Conservation (phyloP, 2,888 invertebrate genomes). For the Pseudanteris insignis region DNA sequence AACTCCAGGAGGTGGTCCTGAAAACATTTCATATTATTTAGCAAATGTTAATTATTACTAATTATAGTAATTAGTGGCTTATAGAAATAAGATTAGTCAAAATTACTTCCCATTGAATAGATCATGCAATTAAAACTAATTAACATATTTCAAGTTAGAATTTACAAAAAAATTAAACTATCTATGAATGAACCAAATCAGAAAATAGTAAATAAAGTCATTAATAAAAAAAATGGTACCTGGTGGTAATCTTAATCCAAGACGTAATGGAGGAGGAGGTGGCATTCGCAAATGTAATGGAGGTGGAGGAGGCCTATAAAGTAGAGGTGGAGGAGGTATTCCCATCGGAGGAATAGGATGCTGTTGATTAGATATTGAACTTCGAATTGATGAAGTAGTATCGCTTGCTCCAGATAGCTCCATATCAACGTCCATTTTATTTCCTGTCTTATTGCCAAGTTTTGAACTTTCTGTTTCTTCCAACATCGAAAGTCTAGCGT, state of each 20-base stretch:
- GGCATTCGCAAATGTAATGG: conserved; percentile 67
- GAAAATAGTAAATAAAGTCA: too few relatives aligned
- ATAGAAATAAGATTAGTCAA: too few relatives aligned
- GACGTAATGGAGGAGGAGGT: conserved; percentile 68
- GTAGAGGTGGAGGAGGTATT: conserved; percentile 69
- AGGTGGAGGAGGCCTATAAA: conserved; percentile 70
- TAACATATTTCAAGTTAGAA: too few relatives aligned
- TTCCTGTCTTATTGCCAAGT: conserved; percentile 46
- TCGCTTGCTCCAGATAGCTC: conserved; percentile 53
- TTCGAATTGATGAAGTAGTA: conserved; percentile 45
- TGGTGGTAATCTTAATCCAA: conserved; percentile 69
- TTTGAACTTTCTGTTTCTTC: conserved; percentile 56
- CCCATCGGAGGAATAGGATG: conserved; percentile 66
- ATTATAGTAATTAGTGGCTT: too few relatives aligned
- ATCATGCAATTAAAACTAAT: too few relatives aligned
- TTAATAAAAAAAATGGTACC: too few relatives aligned
- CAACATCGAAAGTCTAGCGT: conserved; percentile 67
- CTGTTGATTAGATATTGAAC: conserved; percentile 50
- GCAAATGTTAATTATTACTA: too few relatives aligned
- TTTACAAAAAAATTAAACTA: too few relatives aligned
- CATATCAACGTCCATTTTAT: conserved; percentile 50
- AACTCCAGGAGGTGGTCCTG: conserved; percentile 73
- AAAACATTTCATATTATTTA: too few relatives aligned
- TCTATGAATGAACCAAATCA: too few relatives aligned
- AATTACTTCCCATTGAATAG: too few relatives aligned